These are phyloP conservation scores for Tanytarsus gracilentus DNA, from an alignment of 2,888 invertebrate genomes.

Conservation along the genomic window DNA sequence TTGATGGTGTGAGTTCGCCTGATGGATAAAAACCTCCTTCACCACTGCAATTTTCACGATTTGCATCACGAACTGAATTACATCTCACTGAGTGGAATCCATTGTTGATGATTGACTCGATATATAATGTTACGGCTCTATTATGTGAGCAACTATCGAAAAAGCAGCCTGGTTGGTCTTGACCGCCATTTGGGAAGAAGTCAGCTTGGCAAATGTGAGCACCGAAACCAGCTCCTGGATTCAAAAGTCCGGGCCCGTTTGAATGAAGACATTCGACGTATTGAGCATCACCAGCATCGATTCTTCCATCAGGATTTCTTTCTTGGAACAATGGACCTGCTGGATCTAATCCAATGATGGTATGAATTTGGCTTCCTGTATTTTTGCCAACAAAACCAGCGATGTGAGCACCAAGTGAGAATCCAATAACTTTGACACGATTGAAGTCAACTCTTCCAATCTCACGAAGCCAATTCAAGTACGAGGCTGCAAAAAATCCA, in stretches of 20 bases:
- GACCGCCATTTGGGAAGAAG: constrained; percentile 42
- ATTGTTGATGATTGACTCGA: constrained; percentile 15
- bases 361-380: constrained; percentile 30
- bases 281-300: constrained; percentile 39
- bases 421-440: constrained; percentile 39
- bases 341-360: constrained; percentile 39
- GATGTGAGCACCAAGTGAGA: constrained; percentile 42
- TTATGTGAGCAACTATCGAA: constrained; percentile 37
- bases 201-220: constrained; percentile 39
- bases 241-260: constrained; percentile 34
- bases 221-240: constrained; percentile 34
- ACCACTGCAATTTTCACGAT: not conserved
- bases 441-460: constrained; percentile 32
- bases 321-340: constrained; percentile 38
- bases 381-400: constrained; percentile 38
- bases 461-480: constrained; percentile 36
- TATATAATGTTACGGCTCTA: constrained; percentile 38
- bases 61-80: not conserved
- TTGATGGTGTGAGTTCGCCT: no score
- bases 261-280: constrained; percentile 43
- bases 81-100: not conserved
- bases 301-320: constrained; percentile 35
- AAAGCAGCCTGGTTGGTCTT: constrained; percentile 39
- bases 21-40: not conserved
- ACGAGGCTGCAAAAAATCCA: constrained; percentile 35